phyloP scores from a whole-genome alignment of 2,888 invertebrate species.

The Anodontia alba region DNA sequence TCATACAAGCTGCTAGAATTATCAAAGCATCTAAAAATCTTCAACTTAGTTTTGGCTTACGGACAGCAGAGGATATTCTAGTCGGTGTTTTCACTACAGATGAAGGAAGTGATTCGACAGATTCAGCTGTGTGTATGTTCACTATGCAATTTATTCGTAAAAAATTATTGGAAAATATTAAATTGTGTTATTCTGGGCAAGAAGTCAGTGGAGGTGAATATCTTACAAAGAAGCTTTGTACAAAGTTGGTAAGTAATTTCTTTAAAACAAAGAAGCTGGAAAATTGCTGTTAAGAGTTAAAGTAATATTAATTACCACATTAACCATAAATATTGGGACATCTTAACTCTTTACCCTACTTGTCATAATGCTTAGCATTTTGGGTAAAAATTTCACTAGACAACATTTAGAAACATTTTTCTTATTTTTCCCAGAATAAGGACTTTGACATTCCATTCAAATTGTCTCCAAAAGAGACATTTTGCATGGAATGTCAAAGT shows the following conservation, averaged over 20 bases:
- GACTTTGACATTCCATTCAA: too few species aligned
- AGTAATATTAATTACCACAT: too few species aligned
- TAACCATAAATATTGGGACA: too few species aligned
- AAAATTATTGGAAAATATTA: slow-evolving; percentile 73
- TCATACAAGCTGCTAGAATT: slow-evolving; percentile 97
- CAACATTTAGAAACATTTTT: too few species aligned
- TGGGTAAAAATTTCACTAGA: too few species aligned
- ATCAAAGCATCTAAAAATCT: slow-evolving; percentile 97
- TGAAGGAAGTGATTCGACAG: slow-evolving; percentile 85
- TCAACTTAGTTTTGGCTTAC: slow-evolving; percentile 88
- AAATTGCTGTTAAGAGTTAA: too few species aligned
- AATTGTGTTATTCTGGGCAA: slow-evolving; percentile 73
- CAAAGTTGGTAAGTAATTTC: slow-evolving; percentile 46
- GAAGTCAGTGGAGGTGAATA: slow-evolving; percentile 75
- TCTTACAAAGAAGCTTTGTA: slow-evolving; percentile 55
- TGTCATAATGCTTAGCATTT: too few species aligned
- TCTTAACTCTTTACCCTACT: too few species aligned
- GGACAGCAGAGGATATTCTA: slow-evolving; percentile 67
- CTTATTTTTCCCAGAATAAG: too few species aligned
- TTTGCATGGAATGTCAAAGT: too few species aligned
- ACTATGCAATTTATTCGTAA: slow-evolving; percentile 75
- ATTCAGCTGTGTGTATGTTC: slow-evolving; percentile 79
- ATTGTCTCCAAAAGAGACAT: too few species aligned
- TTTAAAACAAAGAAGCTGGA: too few species aligned
- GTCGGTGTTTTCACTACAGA: slow-evolving; percentile 91